Percentiles rank a stretch among this genome's conserved stretches.
These are phyloP conservation scores for Urechis unicinctus DNA, from an alignment of 2,888 invertebrate genomes.

Conservation along the genomic window DNA sequence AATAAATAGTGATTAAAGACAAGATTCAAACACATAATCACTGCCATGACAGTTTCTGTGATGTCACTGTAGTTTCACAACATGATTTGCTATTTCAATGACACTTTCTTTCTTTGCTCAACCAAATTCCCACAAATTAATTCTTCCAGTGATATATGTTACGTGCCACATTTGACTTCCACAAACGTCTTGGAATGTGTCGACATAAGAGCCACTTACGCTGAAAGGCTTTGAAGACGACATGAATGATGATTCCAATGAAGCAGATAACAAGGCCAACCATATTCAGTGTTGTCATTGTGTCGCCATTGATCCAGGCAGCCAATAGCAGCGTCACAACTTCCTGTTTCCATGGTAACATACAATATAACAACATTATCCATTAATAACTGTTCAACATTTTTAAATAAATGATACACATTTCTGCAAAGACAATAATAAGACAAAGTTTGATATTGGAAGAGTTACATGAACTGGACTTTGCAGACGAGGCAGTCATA, in stretches of 20 bases:
- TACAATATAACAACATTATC: too few relatives aligned
- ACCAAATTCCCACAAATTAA: too few relatives aligned
- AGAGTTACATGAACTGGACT: neutral
- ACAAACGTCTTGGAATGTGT: too few relatives aligned
- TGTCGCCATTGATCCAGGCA: conserved; percentile 78
- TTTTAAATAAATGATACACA: neutral
- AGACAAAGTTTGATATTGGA: neutral
- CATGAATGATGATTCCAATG: conserved; percentile 78
- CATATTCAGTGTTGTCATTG: conserved; percentile 73
- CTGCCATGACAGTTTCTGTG: too few relatives aligned
- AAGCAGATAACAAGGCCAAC: conserved; percentile 81
- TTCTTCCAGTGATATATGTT: too few relatives aligned
- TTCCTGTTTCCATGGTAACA: conserved; percentile 68
- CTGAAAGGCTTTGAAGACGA: conserved; percentile 53
- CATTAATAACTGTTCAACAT: neutral
- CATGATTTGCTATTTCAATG: too few relatives aligned
- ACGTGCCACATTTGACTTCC: too few relatives aligned
- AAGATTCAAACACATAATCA: too few relatives aligned
- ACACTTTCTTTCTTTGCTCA: too few relatives aligned
- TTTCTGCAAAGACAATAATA: neutral
- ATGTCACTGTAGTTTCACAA: too few relatives aligned
- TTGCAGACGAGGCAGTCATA: neutral
- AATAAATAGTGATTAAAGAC: too few relatives aligned
- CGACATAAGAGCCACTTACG: too few relatives aligned
- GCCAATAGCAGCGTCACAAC: conserved; percentile 84